These are phyloP conservation scores for Mungos mungo DNA, from an alignment of 2,113 vertebrate species.

Conservation along the genomic window DNA sequence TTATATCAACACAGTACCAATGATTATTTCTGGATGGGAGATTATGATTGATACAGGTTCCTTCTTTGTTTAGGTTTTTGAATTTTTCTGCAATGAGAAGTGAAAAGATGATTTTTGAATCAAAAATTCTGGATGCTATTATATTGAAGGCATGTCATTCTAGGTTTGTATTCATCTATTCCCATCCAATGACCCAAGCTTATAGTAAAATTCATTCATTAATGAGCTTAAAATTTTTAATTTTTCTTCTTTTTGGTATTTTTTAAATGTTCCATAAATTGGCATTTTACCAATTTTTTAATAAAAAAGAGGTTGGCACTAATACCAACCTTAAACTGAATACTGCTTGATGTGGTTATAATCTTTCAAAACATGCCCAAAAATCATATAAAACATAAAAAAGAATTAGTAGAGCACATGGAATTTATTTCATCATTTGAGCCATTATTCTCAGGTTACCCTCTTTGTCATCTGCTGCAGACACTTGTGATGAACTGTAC, in stretches of 20 bases:
- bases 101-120: constrained; percentile 35
- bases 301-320: background rate
- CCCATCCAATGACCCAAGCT: background rate
- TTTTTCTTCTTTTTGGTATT: background rate
- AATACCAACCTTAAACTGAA: background rate
- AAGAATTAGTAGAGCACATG: background rate
- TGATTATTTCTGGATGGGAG: background rate
- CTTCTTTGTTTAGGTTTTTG: constrained; percentile 31
- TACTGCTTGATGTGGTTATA: background rate
- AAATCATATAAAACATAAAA: background rate
- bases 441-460: background rate
- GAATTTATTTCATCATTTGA: background rate
- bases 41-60: background rate
- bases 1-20: background rate
- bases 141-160: background rate
- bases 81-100: background rate
- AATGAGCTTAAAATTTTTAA: background rate
- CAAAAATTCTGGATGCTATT: background rate
- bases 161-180: background rate
- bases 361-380: constrained; percentile 13
- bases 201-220: background rate
- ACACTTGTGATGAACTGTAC: background rate
- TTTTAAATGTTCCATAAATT: background rate
- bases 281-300: background rate
- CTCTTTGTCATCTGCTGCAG: background rate